Evolutionary conservation across 2,113 vertebrate species (phyloP), one percentile per base, ranked within the genome.

Genomic region (Thunnus thynnus): DNA sequence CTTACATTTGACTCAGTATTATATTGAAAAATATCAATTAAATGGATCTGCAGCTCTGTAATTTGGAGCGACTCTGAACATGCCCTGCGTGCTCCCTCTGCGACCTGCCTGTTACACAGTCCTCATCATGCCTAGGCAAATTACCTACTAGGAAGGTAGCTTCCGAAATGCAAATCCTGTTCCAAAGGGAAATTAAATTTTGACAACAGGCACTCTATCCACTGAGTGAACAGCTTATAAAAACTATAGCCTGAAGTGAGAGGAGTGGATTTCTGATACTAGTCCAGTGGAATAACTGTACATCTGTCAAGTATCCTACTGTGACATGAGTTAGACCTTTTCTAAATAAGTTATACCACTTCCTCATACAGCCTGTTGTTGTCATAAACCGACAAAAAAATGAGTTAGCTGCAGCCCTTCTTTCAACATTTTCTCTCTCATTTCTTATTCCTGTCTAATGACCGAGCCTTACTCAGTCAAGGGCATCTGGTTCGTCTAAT

Each of bases 401-500:
- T 4, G 56, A 41, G 2, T 16, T 54, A 14, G 17, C 8, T 27
- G 22, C 25, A 67, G 50, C 17, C 4, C 25, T 55, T 14, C 50
- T 63, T 64, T 44, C 1, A 58, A 11, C 14, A 10, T 4, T 20
- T 17, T 44, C 11, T 65, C 1, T 58, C 11, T 47, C 52, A 71
- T 25, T 46, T 0, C 2, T 1, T 17, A 22, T 30, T 17, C 30
- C 54, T 22, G 5, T 17, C 30, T 78, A 25, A 17, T 62, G 41
- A 22, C 41, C 5, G n/a, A 66, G 25, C 46, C 14, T 1, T 57
- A 62, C 60, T 82, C 66, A 77, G 72, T 75, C 74, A 60, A 74
- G 84, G 63, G 56, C 69, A 32, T 69, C 7, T 14, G 22, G 67
- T 70, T 69, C 22, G 36, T 67, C 72, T 83, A 88, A 91, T 91